Conservation (phyloP, 1,140 invertebrate genomes). For the Drosophila bifasciata region DNA sequence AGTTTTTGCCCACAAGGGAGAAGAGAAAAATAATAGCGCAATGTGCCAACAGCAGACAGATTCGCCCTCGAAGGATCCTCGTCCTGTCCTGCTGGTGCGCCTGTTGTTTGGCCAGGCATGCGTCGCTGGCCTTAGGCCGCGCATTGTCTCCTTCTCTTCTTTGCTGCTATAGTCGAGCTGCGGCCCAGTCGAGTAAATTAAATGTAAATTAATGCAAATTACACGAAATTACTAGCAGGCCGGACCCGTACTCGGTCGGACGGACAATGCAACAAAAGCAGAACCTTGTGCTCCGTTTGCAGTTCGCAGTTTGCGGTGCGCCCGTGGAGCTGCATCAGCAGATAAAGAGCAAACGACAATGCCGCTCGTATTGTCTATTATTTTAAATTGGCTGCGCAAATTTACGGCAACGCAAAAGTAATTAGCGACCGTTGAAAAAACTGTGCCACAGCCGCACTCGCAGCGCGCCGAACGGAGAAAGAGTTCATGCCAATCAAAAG, state of each 20-base stretch:
- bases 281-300: conserved; percentile 11
- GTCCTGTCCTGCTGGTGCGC: conserved; percentile 27
- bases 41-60: conserved; percentile 15
- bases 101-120: conserved; percentile 49
- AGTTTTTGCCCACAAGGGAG: conserved; percentile 21
- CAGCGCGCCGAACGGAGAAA: conserved; percentile 12
- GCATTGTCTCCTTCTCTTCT: conserved; percentile 30
- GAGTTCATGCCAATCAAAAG: background rate
- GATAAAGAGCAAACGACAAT: conserved; percentile 61
- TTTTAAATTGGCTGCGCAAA: conserved; percentile 79
- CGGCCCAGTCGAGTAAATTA: conserved; percentile 53
- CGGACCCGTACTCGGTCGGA: conserved; percentile 1
- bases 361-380: conserved; percentile 72
- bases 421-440: conserved; percentile 68
- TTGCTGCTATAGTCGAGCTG: conserved; percentile 14
- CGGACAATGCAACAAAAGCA: conserved; percentile 57
- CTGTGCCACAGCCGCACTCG: conserved; percentile 42
- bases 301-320: conserved; percentile 26
- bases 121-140: conserved; percentile 55
- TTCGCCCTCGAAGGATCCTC: conserved; percentile 31
- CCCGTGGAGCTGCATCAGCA: conserved; percentile 57
- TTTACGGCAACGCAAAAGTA: conserved; percentile 77
- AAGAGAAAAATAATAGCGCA: conserved; percentile 20
- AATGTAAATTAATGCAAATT: conserved; percentile 82
- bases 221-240: conserved; percentile 61